Evolutionary conservation across 2,797 vertebrate genomes (phyloP).

Genomic region (Leucoraja ocellata): DNA sequence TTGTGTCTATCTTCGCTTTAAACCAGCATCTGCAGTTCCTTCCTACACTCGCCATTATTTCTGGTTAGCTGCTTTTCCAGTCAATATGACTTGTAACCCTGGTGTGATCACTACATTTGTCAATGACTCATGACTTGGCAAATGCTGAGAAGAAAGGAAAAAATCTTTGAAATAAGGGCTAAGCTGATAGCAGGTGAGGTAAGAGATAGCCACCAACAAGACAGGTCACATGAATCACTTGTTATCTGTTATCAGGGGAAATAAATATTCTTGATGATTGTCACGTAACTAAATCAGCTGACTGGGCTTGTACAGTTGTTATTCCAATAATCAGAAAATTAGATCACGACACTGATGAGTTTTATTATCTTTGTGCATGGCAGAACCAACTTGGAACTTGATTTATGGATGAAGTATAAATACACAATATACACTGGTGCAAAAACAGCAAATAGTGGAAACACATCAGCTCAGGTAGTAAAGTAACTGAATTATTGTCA

Average conservation of each 20-base stretch:
- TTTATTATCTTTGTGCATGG: neutral
- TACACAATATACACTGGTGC: neutral
- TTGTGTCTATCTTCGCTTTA: no score
- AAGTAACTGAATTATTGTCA: no score
- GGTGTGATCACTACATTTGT: neutral
- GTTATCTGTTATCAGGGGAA: neutral
- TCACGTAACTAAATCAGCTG: neutral
- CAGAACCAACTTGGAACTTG: neutral
- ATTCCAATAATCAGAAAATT: neutral
- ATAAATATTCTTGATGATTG: neutral
- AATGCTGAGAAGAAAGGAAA: neutral
- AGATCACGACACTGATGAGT: neutral
- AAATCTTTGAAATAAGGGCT: neutral
- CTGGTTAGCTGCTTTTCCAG: neutral
- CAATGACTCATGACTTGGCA: conserved; percentile 20
- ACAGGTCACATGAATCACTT: neutral
- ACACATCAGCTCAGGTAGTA: neutral
- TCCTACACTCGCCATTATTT: neutral
- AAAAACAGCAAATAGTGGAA: neutral
- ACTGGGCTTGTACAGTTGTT: neutral
- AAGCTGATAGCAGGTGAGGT: neutral
- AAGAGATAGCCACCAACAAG: neutral
- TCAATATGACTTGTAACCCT: neutral
- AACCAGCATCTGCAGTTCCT: no score
- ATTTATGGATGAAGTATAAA: neutral